phyloP scores from a whole-genome alignment of 2,113 vertebrate species.

The Lepisosteus oculatus region DNA sequence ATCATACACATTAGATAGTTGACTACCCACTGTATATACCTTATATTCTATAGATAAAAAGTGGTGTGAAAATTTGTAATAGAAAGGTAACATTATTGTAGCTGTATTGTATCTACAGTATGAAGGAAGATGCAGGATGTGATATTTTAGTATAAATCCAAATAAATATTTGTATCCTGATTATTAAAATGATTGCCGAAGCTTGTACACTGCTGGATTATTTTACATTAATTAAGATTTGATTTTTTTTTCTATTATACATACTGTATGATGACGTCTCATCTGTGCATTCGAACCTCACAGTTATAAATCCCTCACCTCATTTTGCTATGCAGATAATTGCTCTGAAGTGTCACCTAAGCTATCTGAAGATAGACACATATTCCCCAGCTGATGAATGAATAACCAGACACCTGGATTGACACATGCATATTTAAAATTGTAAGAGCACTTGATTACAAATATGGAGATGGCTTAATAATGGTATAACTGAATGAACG shows the following conservation, averaged over 20 bases:
- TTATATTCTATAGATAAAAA: too few species aligned
- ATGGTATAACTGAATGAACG: conserved; percentile 13
- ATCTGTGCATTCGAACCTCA: not conserved
- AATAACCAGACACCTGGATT: conserved; percentile 14
- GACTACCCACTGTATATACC: too few species aligned
- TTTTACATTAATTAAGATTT: not conserved
- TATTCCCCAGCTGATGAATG: conserved; percentile 7
- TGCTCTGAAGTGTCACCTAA: conserved; percentile 5
- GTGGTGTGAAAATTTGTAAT: too few species aligned
- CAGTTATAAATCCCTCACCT: conserved; percentile 1
- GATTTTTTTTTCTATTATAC: conserved; percentile 1
- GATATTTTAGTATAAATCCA: too few species aligned
- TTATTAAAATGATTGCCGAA: not conserved
- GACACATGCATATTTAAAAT: not conserved
- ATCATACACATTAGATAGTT: too few species aligned
- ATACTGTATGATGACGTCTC: not conserved
- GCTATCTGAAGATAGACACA: not conserved
- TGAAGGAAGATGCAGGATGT: too few species aligned
- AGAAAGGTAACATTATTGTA: too few species aligned
- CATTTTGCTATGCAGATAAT: conserved; percentile 6
- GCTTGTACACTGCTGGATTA: not conserved
- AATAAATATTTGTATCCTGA: not conserved
- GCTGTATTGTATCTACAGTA: too few species aligned
- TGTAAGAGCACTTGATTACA: not conserved
- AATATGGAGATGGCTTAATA: conserved; percentile 8